Evolutionary conservation across 2,113 vertebrate species (phyloP), one percentile per base, ranked within the genome.

Genomic region (Labeo rohita): DNA sequence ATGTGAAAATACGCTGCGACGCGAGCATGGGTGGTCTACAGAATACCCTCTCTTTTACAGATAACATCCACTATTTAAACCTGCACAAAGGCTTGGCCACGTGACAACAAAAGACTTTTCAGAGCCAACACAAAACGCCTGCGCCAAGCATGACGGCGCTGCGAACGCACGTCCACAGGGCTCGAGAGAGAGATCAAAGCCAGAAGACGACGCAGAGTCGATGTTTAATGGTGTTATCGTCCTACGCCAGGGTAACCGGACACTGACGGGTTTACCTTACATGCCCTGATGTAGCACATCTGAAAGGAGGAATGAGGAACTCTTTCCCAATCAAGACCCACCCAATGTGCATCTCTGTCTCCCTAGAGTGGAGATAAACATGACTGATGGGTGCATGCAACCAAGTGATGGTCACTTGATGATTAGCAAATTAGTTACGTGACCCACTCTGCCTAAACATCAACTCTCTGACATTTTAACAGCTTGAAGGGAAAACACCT

Each of bases 91-190:
- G 61, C 45, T 23, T 16, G 81, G 66, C 61, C 79, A 88, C 74
- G 72, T 85, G 76, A 88, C 66, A 86, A 90, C 86, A 88, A 90
- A 90, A 84, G 47, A 59, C 52, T 72, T 85, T 86, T 86, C 50
- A 86, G 54, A 84, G 56, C 85, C 63, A 84, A 89, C 28, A 84
- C 39, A 84, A 85, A 68, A 50, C 70, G 66, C 13, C 52, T 70
- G 75, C 36, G 23, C 39, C 12, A 21, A 76, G 68, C 52, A 72
- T 61, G 63, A 81, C 4, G 49, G 49, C 12, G 23, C 6, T 56
- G 39, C 34, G 23, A 54, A 59, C 0, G 6, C 47, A 85, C 12
- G 63, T 68, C 45, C 59, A 82, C 15, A 18, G 63, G 59, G 8
- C 39, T 81, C 13, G 3, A 70, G 28, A 18, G 13, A 36, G 8